A percentile compares a stretch with the other conserved stretches of the same genome.
Evolutionary conservation across 2,888 invertebrate species (phyloP).

Genomic region (Peribatodes rhomboidaria): DNA sequence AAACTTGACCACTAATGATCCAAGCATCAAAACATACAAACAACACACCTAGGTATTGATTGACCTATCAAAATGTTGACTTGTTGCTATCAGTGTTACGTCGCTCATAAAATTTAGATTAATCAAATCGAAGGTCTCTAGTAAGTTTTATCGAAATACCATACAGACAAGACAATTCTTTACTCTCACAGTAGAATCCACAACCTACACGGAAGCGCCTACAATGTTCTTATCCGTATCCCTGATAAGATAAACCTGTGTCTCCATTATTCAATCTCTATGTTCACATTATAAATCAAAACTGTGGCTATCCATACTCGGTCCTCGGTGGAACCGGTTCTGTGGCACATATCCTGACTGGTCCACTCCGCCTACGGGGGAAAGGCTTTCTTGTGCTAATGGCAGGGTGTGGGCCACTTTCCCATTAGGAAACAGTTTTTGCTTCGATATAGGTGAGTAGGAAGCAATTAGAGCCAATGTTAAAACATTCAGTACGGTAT

Average conservation of each 20-base stretch:
- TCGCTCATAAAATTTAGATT: too few relatives aligned
- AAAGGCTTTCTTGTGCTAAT: conserved; percentile 33
- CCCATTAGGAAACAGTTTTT: conserved; percentile 16
- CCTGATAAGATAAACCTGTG: conserved; percentile 9
- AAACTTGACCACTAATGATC: too few relatives aligned
- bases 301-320: conserved; percentile 14
- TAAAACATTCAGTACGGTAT: too few relatives aligned
- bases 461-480: not conserved
- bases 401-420: conserved; percentile 29
- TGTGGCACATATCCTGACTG: conserved; percentile 39
- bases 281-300: conserved; percentile 21
- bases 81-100: too few relatives aligned
- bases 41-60: too few relatives aligned
- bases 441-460: conserved; percentile 3
- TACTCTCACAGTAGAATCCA: not conserved
- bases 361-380: conserved; percentile 44
- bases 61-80: too few relatives aligned
- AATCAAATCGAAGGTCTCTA: too few relatives aligned
- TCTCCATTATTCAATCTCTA: not conserved
- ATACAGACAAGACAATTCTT: too few relatives aligned
- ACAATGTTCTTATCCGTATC: not conserved
- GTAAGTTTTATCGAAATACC: too few relatives aligned
- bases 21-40: too few relatives aligned
- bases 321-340: conserved; percentile 43
- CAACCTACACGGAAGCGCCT: not conserved